These are phyloP conservation scores for Unio pictorum DNA, from an alignment of 2,888 invertebrate genomes.

Conservation along the genomic window DNA sequence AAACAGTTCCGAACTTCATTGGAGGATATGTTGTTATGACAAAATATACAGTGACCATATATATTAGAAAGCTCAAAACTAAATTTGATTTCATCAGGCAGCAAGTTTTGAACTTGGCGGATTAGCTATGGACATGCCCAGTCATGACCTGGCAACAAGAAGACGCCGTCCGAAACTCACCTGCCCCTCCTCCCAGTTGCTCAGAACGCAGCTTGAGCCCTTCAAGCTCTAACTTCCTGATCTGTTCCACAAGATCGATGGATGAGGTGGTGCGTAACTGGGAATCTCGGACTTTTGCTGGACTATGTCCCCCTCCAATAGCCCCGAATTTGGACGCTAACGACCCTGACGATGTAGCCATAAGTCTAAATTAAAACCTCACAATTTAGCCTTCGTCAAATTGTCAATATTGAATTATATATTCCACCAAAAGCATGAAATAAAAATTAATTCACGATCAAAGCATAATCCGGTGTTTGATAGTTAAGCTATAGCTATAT, in stretches of 20 bases:
- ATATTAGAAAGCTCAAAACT: background rate
- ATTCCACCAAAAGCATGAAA: too few relatives aligned
- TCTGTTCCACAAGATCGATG: constrained; percentile 47
- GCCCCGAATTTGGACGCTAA: constrained; percentile 1
- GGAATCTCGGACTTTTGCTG: background rate
- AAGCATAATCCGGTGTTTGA: too few relatives aligned
- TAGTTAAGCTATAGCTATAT: too few relatives aligned
- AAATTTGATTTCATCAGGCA: background rate
- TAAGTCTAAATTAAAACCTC: too few relatives aligned
- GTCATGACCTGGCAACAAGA: background rate
- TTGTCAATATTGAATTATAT: too few relatives aligned
- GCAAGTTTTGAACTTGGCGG: background rate
- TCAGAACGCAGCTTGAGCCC: constrained; percentile 54
- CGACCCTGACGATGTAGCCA: too few relatives aligned
- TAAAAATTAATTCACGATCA: too few relatives aligned
- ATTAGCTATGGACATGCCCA: background rate
- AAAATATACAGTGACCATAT: background rate
- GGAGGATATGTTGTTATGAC: background rate
- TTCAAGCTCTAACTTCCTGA: constrained; percentile 53
- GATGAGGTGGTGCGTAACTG: constrained; percentile 12
- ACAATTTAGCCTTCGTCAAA: too few relatives aligned
- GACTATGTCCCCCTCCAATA: background rate
- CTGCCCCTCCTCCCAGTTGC: too few relatives aligned
- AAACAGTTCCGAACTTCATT: too few relatives aligned
- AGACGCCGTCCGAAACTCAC: too few relatives aligned